These are phyloP conservation scores for Aphrophora alni DNA, from an alignment of 2,888 invertebrate genomes.

Conservation along the genomic window DNA sequence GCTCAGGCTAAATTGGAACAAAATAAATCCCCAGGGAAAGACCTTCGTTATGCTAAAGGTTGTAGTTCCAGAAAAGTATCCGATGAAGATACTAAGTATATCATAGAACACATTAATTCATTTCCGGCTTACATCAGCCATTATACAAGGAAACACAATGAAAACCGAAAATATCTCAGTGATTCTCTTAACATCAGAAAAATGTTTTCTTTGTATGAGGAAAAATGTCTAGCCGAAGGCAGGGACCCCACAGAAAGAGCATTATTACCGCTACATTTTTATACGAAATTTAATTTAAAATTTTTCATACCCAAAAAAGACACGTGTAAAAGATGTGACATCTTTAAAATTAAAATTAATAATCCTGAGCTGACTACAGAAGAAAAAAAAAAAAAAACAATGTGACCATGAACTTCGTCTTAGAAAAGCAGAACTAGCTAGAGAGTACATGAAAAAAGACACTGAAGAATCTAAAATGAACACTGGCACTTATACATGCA, in stretches of 20 bases:
- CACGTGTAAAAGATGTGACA: constrained; percentile 27
- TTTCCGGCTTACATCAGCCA: constrained; percentile 17
- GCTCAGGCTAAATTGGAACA: background rate
- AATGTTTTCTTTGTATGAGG: constrained; percentile 21
- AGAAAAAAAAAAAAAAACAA: constrained; percentile 11
- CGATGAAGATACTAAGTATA: background rate
- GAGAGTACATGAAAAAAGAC: constrained; percentile 9
- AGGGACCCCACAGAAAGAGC: background rate
- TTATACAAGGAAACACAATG: constrained; percentile 19
- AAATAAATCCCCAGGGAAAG: constrained; percentile 11
- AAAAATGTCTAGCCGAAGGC: background rate
- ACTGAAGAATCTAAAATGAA: background rate
- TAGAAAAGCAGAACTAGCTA: constrained; percentile 22
- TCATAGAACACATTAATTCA: constrained; percentile 14
- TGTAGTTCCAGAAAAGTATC: background rate
- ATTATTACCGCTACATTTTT: background rate
- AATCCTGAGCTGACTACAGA: background rate
- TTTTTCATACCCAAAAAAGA: constrained; percentile 25
- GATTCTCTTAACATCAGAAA: constrained; percentile 18
- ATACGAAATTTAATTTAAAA: constrained; percentile 26
- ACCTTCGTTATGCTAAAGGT: constrained; percentile 19
- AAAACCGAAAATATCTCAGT: constrained; percentile 9
- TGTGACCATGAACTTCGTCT: constrained; percentile 17
- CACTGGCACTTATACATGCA: background rate
- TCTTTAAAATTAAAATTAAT: background rate